Percentiles rank a stretch among this genome's conserved stretches.
phyloP scores from a whole-genome alignment of 1,140 invertebrate genomes.

The Periplaneta americana region DNA sequence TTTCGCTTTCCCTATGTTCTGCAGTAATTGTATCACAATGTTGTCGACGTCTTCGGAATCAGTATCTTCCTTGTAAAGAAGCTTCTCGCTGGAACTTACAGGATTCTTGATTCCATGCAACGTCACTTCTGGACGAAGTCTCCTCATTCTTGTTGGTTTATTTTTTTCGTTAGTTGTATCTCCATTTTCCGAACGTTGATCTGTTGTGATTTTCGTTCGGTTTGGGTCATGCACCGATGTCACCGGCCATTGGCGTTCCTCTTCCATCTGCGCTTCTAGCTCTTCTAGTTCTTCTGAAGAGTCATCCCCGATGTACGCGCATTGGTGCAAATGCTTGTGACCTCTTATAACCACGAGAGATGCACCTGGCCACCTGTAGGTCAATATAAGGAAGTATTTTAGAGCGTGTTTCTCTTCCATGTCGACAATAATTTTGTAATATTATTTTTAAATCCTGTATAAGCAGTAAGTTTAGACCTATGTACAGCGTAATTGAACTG shows the following conservation, averaged over 20 bases:
- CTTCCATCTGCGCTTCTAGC: slow-evolving; percentile 40
- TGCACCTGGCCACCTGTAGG: slow-evolving; percentile 61
- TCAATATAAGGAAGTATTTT: background rate
- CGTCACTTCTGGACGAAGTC: background rate
- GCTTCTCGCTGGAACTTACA: background rate
- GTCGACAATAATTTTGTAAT: too few relatives aligned
- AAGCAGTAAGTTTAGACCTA: too few relatives aligned
- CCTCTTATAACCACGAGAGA: slow-evolving; percentile 69
- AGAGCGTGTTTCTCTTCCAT: background rate
- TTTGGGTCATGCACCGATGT: background rate
- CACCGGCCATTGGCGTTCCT: slow-evolving; percentile 19
- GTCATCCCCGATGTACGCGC: slow-evolving; percentile 73
- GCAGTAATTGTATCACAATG: background rate
- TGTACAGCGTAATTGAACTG: too few relatives aligned
- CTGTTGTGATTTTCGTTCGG: background rate
- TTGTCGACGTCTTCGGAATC: background rate
- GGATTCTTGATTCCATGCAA: background rate
- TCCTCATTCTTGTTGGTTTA: background rate
- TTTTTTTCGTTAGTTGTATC: background rate
- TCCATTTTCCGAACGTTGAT: background rate
- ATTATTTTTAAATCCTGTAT: too few relatives aligned
- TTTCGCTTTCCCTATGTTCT: background rate
- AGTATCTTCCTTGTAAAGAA: background rate
- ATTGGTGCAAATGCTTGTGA: slow-evolving; percentile 68
- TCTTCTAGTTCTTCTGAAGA: slow-evolving; percentile 67